A percentile compares a stretch with the other conserved stretches of the same genome.
These are phyloP conservation scores for Neodontobutis hainanensis DNA, from an alignment of 2,113 vertebrate genomes.

Conservation along the genomic window DNA sequence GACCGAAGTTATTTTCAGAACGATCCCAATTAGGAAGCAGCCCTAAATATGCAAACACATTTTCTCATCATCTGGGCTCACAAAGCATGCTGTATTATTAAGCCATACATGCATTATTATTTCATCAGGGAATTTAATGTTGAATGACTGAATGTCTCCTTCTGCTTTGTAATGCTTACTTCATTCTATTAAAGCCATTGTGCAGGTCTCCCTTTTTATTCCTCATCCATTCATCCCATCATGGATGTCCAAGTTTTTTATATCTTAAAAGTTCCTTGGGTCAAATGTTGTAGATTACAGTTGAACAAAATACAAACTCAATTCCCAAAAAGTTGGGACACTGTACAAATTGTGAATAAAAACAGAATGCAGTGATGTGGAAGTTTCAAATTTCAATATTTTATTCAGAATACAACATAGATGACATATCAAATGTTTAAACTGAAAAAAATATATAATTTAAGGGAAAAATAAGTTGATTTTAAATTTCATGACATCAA, in stretches of 20 bases:
- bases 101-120: conserved; percentile 62
- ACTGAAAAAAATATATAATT: too few species aligned
- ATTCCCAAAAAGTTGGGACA: too few species aligned
- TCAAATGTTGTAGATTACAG: too few species aligned
- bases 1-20: conserved; percentile 10
- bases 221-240: conserved; percentile 5
- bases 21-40: conserved; percentile 8
- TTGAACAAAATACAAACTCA: neutral
- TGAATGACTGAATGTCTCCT: conserved; percentile 70
- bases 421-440: too few species aligned
- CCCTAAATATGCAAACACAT: conserved; percentile 25
- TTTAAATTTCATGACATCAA: too few species aligned
- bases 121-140: conserved; percentile 72
- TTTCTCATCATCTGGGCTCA: conserved; percentile 53
- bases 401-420: too few species aligned
- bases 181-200: conserved; percentile 68
- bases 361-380: too few species aligned
- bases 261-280: neutral
- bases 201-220: conserved; percentile 18
- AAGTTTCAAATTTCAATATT: too few species aligned
- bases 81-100: conserved; percentile 67
- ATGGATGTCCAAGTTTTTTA: neutral
- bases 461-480: too few species aligned
- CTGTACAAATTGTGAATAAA: too few species aligned
- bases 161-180: conserved; percentile 71